phyloP scores from a whole-genome alignment of 2,888 invertebrate genomes.

The Andrena marginata region DNA sequence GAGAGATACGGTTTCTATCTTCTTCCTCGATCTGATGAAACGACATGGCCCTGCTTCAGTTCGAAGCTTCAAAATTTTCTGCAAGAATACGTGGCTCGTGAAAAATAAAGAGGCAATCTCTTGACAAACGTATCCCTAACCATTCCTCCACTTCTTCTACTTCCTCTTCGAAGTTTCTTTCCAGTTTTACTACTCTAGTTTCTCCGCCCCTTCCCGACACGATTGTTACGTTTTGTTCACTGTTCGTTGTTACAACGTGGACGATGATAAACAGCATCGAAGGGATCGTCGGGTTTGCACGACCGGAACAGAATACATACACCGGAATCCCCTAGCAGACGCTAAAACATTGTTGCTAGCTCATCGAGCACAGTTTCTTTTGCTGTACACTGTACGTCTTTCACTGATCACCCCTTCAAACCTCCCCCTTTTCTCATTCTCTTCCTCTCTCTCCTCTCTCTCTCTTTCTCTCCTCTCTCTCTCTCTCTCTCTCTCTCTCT shows the following conservation, averaged over 20 bases:
- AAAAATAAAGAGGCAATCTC: constrained; percentile 52
- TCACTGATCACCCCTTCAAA: not conserved
- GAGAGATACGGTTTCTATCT: not conserved
- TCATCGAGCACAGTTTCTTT: constrained; percentile 46
- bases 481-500: constrained; percentile 35
- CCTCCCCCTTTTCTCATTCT: no score
- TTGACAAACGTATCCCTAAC: not conserved
- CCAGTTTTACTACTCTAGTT: not conserved
- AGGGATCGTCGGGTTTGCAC: constrained; percentile 22
- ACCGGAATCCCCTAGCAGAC: constrained; percentile 13
- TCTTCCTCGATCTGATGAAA: not conserved
- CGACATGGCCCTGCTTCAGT: constrained; percentile 18
- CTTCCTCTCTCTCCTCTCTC: constrained; percentile 8
- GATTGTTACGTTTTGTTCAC: not conserved
- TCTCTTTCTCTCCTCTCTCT: constrained; percentile 16
- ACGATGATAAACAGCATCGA: constrained; percentile 29
- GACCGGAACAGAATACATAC: constrained; percentile 13
- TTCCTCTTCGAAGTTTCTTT: not conserved
- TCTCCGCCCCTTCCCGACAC: not conserved
- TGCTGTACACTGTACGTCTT: not conserved
- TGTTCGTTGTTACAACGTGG: not conserved
- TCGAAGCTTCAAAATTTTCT: not conserved
- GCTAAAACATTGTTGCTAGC: constrained; percentile 55
- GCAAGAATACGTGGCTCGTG: constrained; percentile 2
- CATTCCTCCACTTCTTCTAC: not conserved